Conservation (phyloP, 2,113 vertebrate genomes). For the Pterocles orientalis region DNA sequence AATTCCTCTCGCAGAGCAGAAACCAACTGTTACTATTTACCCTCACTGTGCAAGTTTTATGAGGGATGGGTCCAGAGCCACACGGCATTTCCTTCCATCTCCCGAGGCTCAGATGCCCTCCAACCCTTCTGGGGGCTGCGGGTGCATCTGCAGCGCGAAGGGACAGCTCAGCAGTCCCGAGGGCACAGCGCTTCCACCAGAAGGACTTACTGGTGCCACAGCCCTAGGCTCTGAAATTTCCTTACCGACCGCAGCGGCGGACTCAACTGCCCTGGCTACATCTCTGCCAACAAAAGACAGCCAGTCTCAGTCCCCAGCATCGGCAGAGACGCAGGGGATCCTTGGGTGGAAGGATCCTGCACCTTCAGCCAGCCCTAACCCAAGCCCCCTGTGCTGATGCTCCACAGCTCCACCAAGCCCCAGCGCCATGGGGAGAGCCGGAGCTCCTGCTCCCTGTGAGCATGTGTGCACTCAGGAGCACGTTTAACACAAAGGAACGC, state of each 20-base stretch:
- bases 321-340: accelerated
- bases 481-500: not conserved
- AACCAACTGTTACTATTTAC: constrained; percentile 39
- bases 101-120: not conserved
- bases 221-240: not conserved
- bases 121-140: not conserved
- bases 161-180: not conserved
- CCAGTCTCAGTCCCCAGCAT: not conserved
- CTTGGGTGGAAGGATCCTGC: not conserved
- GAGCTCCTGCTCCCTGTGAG: not conserved
- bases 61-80: not conserved
- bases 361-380: not conserved
- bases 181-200: accelerated
- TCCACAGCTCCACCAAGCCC: not conserved
- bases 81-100: not conserved
- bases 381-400: not conserved
- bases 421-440: accelerated
- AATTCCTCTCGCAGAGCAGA: constrained; percentile 12
- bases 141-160: accelerated
- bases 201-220: not conserved
- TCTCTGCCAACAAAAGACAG: not conserved
- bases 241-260: accelerated
- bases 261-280: not conserved
- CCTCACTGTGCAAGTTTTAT: not conserved
- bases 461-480: accelerated